Evolutionary conservation across 2,888 invertebrate species (phyloP).

Genomic region (Chironomus tentans): DNA sequence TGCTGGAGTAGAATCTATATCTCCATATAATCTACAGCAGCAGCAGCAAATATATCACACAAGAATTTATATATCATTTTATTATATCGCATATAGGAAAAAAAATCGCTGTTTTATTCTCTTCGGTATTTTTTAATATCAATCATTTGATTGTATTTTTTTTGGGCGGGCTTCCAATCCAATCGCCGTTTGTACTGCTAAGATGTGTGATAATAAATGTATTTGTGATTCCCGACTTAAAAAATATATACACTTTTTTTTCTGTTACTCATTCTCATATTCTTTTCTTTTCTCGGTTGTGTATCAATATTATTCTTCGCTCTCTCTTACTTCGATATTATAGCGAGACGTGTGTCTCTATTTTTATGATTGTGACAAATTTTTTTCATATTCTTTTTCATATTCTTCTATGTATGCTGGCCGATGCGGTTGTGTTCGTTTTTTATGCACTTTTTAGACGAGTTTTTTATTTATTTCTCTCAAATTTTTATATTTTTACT

Average conservation of each 20-base stretch:
- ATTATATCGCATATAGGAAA: constrained; percentile 24
- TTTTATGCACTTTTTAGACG: not conserved
- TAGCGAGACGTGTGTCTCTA: not conserved
- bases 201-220: constrained; percentile 24
- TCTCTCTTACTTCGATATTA: not conserved
- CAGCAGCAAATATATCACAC: not conserved
- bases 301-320: constrained; percentile 19
- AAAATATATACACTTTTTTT: not conserved
- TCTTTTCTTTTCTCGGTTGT: not conserved
- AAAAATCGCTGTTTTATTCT: constrained; percentile 21
- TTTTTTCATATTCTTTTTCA: no score
- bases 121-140: constrained; percentile 25
- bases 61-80: constrained; percentile 16
- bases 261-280: no score
- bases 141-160: constrained; percentile 26
- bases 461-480: not conserved
- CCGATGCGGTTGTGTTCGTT: not conserved
- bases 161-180: constrained; percentile 19
- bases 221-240: constrained; percentile 19
- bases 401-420: not conserved
- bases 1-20: not conserved
- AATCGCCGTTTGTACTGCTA: constrained; percentile 8
- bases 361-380: not conserved
- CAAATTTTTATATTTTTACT: not conserved
- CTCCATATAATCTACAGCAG: not conserved